phyloP scores from a whole-genome alignment of 1,140 invertebrate species.

The Drosophila triauraria region DNA sequence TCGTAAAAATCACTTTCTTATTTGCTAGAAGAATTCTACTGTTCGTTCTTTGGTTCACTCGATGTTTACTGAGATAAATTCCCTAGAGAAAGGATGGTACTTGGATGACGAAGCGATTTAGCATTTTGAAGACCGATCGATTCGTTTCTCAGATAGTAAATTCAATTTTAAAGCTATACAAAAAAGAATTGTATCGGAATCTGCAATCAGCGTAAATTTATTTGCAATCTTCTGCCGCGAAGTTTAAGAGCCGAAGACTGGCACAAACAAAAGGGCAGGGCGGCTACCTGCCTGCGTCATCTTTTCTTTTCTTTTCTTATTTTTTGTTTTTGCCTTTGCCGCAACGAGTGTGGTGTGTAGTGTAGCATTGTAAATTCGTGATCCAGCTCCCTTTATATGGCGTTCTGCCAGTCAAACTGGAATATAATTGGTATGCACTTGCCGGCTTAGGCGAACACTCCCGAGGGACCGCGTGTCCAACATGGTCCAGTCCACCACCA shows the following conservation, averaged over 20 bases:
- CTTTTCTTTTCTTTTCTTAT: neutral
- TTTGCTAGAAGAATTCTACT: neutral
- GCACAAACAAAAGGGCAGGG: constrained; percentile 31
- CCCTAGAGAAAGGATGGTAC: neutral
- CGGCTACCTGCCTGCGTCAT: constrained; percentile 26
- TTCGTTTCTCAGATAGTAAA: constrained; percentile 18
- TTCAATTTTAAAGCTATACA: constrained; percentile 17
- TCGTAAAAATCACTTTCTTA: constrained; percentile 9
- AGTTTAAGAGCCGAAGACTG: constrained; percentile 24
- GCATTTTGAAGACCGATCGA: constrained; percentile 3
- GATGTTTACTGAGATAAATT: neutral
- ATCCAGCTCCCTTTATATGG: constrained; percentile 49
- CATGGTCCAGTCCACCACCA: constrained; percentile 17
- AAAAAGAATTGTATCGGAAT: constrained; percentile 25
- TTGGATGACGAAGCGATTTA: constrained; percentile 9
- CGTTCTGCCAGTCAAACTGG: constrained; percentile 49
- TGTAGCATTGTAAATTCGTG: constrained; percentile 42
- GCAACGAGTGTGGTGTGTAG: constrained; percentile 15
- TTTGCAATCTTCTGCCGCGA: constrained; percentile 46
- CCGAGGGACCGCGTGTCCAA: constrained; percentile 44
- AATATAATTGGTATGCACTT: constrained; percentile 65
- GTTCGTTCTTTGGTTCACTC: neutral
- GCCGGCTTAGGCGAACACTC: constrained; percentile 51
- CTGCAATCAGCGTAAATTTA: constrained; percentile 55
- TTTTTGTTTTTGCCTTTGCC: neutral